Conservation (phyloP, 2,797 vertebrate species). For the Eidolon dupreanum region DNA sequence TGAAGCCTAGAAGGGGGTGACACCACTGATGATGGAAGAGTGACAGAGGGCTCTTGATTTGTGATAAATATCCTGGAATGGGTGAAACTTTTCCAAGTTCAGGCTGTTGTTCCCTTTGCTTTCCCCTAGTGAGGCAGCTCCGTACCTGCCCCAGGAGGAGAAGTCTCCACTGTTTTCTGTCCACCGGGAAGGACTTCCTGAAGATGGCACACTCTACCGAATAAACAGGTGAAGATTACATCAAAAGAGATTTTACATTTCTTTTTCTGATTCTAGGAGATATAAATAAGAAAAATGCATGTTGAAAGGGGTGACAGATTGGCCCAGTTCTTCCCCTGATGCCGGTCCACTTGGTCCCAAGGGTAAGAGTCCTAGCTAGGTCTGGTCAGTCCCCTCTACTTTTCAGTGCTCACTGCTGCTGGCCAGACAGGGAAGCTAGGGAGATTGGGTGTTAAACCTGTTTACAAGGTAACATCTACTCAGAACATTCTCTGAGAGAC, state of each 20-base stretch:
- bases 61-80: not conserved
- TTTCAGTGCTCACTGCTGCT: not conserved
- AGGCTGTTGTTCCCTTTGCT: not conserved
- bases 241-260: not conserved
- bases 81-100: not conserved
- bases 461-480: not conserved
- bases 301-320: not conserved
- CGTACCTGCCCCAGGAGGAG: constrained; percentile 90
- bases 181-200: constrained; percentile 89
- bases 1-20: not conserved
- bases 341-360: not conserved
- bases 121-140: constrained; percentile 88
- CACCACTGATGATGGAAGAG: not conserved
- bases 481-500: not conserved
- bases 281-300: not conserved
- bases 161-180: constrained; percentile 91
- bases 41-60: not conserved
- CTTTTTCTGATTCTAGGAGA: not conserved
- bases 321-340: not conserved
- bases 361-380: not conserved
- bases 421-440: not conserved
- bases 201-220: constrained; percentile 84
- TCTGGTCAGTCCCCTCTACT: not conserved
- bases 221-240: constrained; percentile 88
- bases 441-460: not conserved